Evolutionary conservation across 2,888 invertebrate species (phyloP), one percentile per base, ranked within the genome.

Genomic region (Sicus ferrugineus): DNA sequence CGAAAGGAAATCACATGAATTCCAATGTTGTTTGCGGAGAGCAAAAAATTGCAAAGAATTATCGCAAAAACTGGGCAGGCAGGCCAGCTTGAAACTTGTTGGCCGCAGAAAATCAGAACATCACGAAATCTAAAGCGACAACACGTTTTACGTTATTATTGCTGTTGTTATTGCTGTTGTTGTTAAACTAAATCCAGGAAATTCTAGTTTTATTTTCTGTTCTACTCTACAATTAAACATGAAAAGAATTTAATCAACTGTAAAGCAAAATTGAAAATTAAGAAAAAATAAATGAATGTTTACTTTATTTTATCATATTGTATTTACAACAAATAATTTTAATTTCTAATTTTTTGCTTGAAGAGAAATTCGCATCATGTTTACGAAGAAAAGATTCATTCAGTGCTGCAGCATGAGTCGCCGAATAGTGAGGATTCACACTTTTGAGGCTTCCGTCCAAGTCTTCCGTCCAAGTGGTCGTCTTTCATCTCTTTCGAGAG

Each of bases 11-110:
- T 66, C 42, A 46, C 56, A 56, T 42, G 26, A 66, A 66, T 66
- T 58, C 66, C 66, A 56, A 42, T 42, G n/a, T 54, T 65, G 66
- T 28, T n/a, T n/a, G n/a, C n/a, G n/a, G n/a, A n/a, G n/a, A n/a
- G n/a, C n/a, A n/a, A 9, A 42, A 42, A 62, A 63, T 30, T 30
- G 38, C 38, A 50, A 50, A 48, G 23, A 31, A n/a, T 34, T n/a
- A 28, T 19, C 19, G 5, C 30, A 59, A 64, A 52, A 48, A 23
- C 31, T 50, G 50, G 11, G 31, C 30, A 30, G 19, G n/a, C 48
- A 31, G 28, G 31, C 23, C n/a, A n/a, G 26, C n/a, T 11, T n/a
- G 31, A 7, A 48, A n/a, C 42, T 21, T 38, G 19, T 19, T 3
- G 21, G 16, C 19, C 58, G 30, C 28, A 11, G 14, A 56, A 16